These are phyloP conservation scores for Standfussiana lucernea DNA, from an alignment of 2,888 invertebrate genomes.

Conservation along the genomic window DNA sequence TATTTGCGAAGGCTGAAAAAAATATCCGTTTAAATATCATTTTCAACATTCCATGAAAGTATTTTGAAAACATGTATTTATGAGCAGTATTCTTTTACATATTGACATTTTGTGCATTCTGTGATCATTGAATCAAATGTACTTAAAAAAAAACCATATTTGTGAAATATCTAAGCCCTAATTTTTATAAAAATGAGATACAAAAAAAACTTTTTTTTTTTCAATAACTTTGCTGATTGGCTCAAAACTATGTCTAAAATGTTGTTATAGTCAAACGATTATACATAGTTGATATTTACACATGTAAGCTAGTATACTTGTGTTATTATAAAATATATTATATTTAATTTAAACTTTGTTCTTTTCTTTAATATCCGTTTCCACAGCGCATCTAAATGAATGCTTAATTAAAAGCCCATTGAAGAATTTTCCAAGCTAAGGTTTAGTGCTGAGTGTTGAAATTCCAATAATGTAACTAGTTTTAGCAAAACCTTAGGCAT, in stretches of 20 bases:
- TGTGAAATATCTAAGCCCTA: constrained; percentile 31
- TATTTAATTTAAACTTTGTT: constrained; percentile 74
- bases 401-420: neutral
- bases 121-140: constrained; percentile 60
- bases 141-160: constrained; percentile 55
- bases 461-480: neutral
- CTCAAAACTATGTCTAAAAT: constrained; percentile 77
- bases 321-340: constrained; percentile 88
- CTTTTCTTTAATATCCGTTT: neutral
- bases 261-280: constrained; percentile 72
- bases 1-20: constrained; percentile 41
- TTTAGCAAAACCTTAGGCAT: neutral
- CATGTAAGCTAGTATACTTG: constrained; percentile 83
- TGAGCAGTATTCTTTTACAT: constrained; percentile 64
- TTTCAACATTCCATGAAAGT: constrained; percentile 56
- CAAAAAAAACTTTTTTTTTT: constrained; percentile 28
- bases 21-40: constrained; percentile 31
- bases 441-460: neutral
- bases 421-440: neutral
- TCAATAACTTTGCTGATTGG: constrained; percentile 71
- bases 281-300: constrained; percentile 73
- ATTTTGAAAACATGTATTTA: constrained; percentile 53
- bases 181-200: constrained; percentile 36
- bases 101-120: constrained; percentile 60
- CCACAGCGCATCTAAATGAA: neutral